Percentiles rank a stretch among this genome's conserved stretches.
These are phyloP conservation scores for Hypomesus transpacificus DNA, from an alignment of 2,113 vertebrate genomes.

Conservation along the genomic window DNA sequence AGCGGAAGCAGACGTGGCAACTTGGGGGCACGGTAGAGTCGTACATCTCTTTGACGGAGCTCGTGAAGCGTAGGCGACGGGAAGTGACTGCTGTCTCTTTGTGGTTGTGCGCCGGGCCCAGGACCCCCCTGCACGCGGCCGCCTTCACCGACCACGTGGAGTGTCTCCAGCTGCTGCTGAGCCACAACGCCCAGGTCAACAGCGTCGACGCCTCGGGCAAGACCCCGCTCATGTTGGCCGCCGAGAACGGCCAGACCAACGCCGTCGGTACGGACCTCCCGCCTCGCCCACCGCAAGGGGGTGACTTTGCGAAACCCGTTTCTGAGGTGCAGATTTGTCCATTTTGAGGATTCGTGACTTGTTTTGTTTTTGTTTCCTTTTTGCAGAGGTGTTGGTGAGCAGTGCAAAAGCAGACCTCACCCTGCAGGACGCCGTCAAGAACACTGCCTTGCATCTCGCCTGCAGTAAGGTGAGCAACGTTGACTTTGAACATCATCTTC, in stretches of 20 bases:
- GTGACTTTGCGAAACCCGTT: too few relatives aligned
- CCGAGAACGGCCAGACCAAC: constrained; percentile 95
- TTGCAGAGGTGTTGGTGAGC: constrained; percentile 93
- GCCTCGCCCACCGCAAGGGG: too few relatives aligned
- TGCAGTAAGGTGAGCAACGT: constrained; percentile 88
- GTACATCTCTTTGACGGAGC: too few relatives aligned
- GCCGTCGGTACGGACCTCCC: constrained; percentile 82
- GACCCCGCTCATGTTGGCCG: constrained; percentile 97
- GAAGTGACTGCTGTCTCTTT: not conserved
- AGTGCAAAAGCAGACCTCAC: constrained; percentile 97
- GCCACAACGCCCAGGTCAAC: constrained; percentile 94
- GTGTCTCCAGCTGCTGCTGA: constrained; percentile 95
- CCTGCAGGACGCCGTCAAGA: constrained; percentile 90
- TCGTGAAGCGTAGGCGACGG: too few relatives aligned
- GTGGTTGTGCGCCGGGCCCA: constrained; percentile 37
- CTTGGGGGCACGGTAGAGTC: too few relatives aligned
- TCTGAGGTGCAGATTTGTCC: too few relatives aligned
- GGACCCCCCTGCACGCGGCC: constrained; percentile 94
- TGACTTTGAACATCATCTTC: too few relatives aligned
- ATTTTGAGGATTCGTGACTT: constrained; percentile 29
- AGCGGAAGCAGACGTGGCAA: too few relatives aligned
- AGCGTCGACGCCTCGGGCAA: constrained; percentile 85
- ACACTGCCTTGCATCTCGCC: constrained; percentile 96
- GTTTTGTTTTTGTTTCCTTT: constrained; percentile 31
- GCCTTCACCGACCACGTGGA: constrained; percentile 97